phyloP scores from a whole-genome alignment of 2,888 invertebrate genomes.

The Lepeophtheirus nordmannii region DNA sequence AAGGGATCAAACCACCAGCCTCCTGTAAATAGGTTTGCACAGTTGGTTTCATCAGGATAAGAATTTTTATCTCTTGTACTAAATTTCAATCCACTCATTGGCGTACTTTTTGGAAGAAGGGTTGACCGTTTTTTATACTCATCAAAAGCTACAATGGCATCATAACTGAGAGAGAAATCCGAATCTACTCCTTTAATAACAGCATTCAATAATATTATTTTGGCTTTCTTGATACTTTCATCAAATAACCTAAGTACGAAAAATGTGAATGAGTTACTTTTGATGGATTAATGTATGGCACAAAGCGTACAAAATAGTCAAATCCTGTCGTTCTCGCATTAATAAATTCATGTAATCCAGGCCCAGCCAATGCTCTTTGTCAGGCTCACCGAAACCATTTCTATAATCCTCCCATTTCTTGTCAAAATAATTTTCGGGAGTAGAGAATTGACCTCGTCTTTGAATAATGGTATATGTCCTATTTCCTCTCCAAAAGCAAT shows the following conservation, averaged over 20 bases:
- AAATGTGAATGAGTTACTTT: neutral
- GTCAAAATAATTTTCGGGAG: neutral
- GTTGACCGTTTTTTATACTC: neutral
- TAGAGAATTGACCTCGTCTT: slow-evolving; percentile 2
- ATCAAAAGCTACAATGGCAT: neutral
- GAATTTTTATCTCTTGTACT: neutral
- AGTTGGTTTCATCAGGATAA: neutral
- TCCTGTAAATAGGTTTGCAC: neutral
- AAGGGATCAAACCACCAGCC: slow-evolving; percentile 6
- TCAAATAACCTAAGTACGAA: neutral
- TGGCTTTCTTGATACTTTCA: neutral
- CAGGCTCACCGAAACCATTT: slow-evolving; percentile 7
- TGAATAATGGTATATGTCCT: neutral
- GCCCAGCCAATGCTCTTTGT: slow-evolving; percentile 8
- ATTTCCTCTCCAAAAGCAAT: slow-evolving; percentile 1
- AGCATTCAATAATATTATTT: neutral
- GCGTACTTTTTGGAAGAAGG: neutral
- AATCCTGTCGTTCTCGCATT: neutral
- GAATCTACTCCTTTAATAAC: neutral
- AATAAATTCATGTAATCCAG: neutral
- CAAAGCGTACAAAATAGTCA: neutral
- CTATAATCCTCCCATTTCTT: neutral
- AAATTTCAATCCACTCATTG: neutral
- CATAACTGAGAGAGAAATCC: neutral
- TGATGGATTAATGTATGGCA: neutral